Base-by-base conservation (phyloP, 2,888 invertebrate species). In the Prenolepis imparis region DNA sequence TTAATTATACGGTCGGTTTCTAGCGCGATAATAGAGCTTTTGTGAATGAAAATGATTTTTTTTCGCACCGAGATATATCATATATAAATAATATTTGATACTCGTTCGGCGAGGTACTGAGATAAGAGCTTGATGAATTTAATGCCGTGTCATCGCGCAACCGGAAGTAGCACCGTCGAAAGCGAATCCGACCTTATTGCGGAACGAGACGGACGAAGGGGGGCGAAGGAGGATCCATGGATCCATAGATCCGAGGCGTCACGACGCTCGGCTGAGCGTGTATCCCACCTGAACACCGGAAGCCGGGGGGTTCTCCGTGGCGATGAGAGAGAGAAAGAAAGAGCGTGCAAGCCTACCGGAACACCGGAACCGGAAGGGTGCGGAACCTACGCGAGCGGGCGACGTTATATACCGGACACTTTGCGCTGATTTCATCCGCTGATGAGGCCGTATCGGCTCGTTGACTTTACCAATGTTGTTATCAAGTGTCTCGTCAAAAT, bases 311-410 rank as follows among this genome's bases (percentile, higher is more conserved):
- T 90, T 89, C 90, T 91, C 89, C 88, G 55, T 73, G 73, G 80
- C 88, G 86, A 84, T 84, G 88, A 86, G 84, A 88, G 41, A 28
- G 63, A 61, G 15, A 44, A 32, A 55, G 77, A 57, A 28, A 18
- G 67, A 61, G 15, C 21, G 63, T 5, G 68, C 93, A 94, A 94
- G 93, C 94, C 94, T 94, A 94, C 94, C 94, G 94, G 94, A 94
- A 94, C 94, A 94, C 94, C 94, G 94, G 94, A 95, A 95, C 94
- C 94, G 94, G 94, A 95, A 94, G 94, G 94, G 94, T 91, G 94
- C 94, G 94, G 94, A 93, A 91, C 91, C 92, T 92, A 92, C 91
- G 92, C 87, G 89, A 89, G 89, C 90, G 88, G 82, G 32, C 88
- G 89, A 87, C 90, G 87, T 90, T 48, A 28, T 28, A 28, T 28